Conservation (phyloP, 2,797 vertebrate species). For the Propithecus deckenii region DNA sequence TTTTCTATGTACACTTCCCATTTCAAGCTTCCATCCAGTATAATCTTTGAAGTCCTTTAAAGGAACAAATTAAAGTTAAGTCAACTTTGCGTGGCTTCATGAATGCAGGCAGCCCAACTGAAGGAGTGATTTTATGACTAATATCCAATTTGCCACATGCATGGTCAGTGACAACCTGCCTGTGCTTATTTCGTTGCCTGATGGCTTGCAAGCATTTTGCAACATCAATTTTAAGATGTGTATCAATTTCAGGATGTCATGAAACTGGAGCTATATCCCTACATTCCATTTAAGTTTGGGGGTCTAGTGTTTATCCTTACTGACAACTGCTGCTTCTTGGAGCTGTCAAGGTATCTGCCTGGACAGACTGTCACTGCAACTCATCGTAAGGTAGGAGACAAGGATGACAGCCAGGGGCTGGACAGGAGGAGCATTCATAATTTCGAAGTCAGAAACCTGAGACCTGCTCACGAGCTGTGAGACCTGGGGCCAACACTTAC, state of each 20-base stretch:
- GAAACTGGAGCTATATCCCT: not conserved
- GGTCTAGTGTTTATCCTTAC: not conserved
- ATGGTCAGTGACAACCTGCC: not conserved
- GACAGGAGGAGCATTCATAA: not conserved
- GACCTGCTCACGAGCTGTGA: not conserved
- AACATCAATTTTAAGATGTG: conserved; percentile 7
- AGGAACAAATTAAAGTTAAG: conserved; percentile 1
- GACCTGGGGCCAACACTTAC: not conserved
- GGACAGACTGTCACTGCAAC: not conserved
- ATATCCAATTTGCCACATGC: not conserved
- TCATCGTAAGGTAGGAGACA: not conserved
- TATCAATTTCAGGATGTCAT: conserved; percentile 2
- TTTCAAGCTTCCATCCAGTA: not conserved
- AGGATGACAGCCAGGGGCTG: not conserved
- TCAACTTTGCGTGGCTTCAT: not conserved
- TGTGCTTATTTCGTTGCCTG: not conserved
- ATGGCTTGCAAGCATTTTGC: conserved; percentile 23
- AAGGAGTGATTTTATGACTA: not conserved
- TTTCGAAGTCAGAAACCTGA: not conserved
- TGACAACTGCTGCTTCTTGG: not conserved
- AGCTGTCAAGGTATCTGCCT: not conserved
- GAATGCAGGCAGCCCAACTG: not conserved
- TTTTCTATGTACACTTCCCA: not conserved
- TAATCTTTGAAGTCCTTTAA: conserved; percentile 29
- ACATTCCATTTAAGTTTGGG: not conserved